Base-by-base conservation (phyloP, 2,888 invertebrate species). In the Girardia tigrina region DNA sequence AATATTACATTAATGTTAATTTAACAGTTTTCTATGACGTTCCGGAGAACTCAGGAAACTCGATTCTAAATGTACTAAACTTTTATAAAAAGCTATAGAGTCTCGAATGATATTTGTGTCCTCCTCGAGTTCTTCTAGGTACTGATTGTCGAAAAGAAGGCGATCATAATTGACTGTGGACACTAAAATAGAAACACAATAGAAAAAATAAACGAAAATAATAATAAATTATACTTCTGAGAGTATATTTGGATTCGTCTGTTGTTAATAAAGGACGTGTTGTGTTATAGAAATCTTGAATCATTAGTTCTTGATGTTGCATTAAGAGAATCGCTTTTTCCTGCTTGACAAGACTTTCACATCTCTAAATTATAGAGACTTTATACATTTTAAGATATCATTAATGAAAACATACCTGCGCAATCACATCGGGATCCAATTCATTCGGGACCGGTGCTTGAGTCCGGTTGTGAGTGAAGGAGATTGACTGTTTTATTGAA, bases 291-390 rank as follows among this genome's bases (percentile, higher is more conserved):
- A 56, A 56, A n/a, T 56, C 56, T 16, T 56, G 56, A n/a, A 56
- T 56, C 56, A 56, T 56, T 56, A 56, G n/a, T 56, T 56, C 56
- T 56, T 56, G 56, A 56, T 56, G 56, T 16, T 56, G 56, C 56
- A 56, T 56, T 56, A 56, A 56, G 23, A 56, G 56, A 8, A 56
- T 4, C 23, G 56, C 56, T 56, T 56, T 56, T 56, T 56, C 56
- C 23, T 56, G 56, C 23, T 56, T 56, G 6, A 56, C 56, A 56
- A 56, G 56, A 56, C n/a, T 56, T 56, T 56, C 56, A n/a, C 56
- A 56, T 56, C 56, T 56, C 56, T 56, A 56, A 16, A 12, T 36
- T 20, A 56, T 56, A 12, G n/a, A 23, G n/a, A 20, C 23, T 56
- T 56, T 6, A 20, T 20, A 56, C 4, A 20, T 56, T 12, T 36